A percentile compares a stretch with the other conserved stretches of the same genome.
These are phyloP conservation scores for Belonocnema kinseyi DNA, from an alignment of 1,140 invertebrate species.

Conservation along the genomic window DNA sequence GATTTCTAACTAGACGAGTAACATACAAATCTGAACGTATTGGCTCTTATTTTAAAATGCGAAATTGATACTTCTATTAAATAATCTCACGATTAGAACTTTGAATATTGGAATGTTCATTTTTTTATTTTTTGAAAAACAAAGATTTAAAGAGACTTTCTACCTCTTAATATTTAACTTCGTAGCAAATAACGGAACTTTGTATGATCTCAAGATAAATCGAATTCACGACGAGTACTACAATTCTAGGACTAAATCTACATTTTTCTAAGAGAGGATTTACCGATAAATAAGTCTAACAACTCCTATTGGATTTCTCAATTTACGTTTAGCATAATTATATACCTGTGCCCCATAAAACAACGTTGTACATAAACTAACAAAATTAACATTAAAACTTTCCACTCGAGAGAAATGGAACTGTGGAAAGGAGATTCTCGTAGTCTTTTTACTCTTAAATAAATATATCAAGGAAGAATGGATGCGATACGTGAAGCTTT, in stretches of 20 bases:
- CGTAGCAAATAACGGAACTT: neutral
- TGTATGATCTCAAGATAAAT: neutral
- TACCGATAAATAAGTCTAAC: constrained; percentile 26
- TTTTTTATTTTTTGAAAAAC: neutral
- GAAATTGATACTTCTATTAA: constrained; percentile 3
- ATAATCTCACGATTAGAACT: constrained; percentile 28
- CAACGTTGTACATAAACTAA: neutral
- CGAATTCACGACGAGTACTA: constrained; percentile 28
- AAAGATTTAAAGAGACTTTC: constrained; percentile 4
- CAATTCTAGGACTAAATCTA: constrained; percentile 5
- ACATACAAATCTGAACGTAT: constrained; percentile 2
- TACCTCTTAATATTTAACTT: neutral
- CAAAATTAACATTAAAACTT: neutral
- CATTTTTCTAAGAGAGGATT: neutral
- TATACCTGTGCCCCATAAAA: constrained; percentile 17
- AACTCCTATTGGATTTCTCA: constrained; percentile 18
- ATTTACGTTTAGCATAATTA: constrained; percentile 6
- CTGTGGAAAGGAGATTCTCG: constrained; percentile 16
- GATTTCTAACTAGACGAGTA: constrained; percentile 1
- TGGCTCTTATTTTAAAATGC: neutral
- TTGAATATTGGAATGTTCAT: constrained; percentile 24
- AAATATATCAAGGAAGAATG: constrained; percentile 10
- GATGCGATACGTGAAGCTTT: neutral
- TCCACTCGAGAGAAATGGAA: constrained; percentile 1
- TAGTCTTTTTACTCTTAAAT: constrained; percentile 28